Base-by-base conservation (phyloP, 1,140 invertebrate species). In the Leptinotarsa lineolata region DNA sequence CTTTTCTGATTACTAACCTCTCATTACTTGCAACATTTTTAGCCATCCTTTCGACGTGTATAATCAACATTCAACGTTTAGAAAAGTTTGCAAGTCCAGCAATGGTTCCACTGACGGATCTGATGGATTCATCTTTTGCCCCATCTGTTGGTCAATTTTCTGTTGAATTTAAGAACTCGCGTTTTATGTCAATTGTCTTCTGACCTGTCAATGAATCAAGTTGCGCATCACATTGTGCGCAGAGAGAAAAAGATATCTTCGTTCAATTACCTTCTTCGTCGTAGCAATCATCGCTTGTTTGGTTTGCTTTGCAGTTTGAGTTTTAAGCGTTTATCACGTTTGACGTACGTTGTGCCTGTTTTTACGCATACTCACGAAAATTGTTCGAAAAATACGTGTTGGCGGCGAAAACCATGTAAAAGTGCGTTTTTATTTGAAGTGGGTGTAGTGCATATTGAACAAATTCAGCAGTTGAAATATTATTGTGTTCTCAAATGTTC, bases 401-500 rank as follows among this genome's bases (percentile, higher is more conserved):
- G 73, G 73, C 39, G 67, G 21, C 44, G 30, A 20, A 45, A 30
- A 59, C 13, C 20, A 30, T 68, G 46, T 45, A 46, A 64, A n/a
- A 46, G 44, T 45, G 58, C 46, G 72, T 54, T 64, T 15, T 54
- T 24, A 58, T 70, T 67, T 45, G 13, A 21, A 48, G 58, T 73
- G 66, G 61, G 69, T 64, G 30, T 68, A 74, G 64, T 72, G 76
- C 67, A 39, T 11, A 13, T 24, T 61, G 21, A 59, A 70, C 21
- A 4, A 24, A 13, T 21, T 30, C 59, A 54, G 54, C 44, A 72
- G 70, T 46, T 70, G 69, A 46, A 68, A 61, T 72, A 46, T 70
- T 69, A 65, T 73, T 58, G 12, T 61, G 74, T 70, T 75, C 73
- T 72, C 74, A 74, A 75, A 75, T 75, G 74, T 74, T 73, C 20